Base-by-base conservation (phyloP, 2,888 invertebrate genomes). In the Argynnis bischoffii region DNA sequence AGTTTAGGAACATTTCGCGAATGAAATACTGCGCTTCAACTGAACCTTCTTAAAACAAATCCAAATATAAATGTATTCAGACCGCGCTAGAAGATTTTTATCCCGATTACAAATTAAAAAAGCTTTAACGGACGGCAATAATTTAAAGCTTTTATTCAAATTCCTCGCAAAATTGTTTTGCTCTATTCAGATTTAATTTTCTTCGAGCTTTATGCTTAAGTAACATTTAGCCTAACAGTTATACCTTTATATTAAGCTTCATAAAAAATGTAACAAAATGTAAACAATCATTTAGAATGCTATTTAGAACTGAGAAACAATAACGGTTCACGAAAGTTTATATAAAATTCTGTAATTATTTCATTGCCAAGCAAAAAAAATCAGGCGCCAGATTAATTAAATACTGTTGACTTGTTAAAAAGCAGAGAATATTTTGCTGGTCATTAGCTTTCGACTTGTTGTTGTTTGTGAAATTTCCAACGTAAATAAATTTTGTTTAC, bases 1-100 rank as follows among this genome's bases (percentile, higher is more conserved):
- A 76, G 75, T 74, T 76, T 76, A 75, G 69, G 72, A 76, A 69
- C 73, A 71, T 71, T 76, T 70, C 50, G 60, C 54, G 66, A 60
- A 63, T 63, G 59, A 63, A 63, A 71, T 69, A 66, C 63, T 21
- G 55, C 53, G 26, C 31, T 47, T 47, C 60, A 68, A 72, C 69
- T 70, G 70, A 67, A 70, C 73, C 68, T 72, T 70, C 72, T 72
- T 67, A 66, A 54, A 70, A 72, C 69, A 70, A 69, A 72, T 69
- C 66, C 66, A 55, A 72, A 64, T 69, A 69, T 54, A 65, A 68
- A 70, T 41, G 61, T 63, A 63, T 56, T 66, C 5, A n/a, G 47
- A 59, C 16, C 54, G 59, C 57, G 54, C 26, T 66, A 55, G 56
- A 51, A 65, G 18, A 54, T 59, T 59, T 53, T 59, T 48, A 48